Percentiles rank a stretch among this genome's conserved stretches.
phyloP scores from a whole-genome alignment of 2,888 invertebrate genomes.

The Cosmorhoe ocellata region DNA sequence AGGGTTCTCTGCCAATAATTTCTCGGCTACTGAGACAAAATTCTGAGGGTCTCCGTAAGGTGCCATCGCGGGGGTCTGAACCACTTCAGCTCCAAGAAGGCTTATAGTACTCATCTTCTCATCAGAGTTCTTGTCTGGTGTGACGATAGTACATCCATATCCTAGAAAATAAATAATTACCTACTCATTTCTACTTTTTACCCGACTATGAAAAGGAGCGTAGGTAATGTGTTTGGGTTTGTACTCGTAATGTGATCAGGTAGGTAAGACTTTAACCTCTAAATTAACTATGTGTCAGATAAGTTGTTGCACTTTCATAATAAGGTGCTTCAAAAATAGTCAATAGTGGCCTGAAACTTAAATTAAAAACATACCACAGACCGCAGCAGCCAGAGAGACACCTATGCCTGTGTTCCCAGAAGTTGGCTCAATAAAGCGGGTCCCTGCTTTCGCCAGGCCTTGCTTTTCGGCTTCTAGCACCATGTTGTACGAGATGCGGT shows the following conservation, averaged over 20 bases:
- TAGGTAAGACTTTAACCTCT: too few species aligned
- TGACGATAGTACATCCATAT: conserved; percentile 96
- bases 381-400: conserved; percentile 93
- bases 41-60: conserved; percentile 84
- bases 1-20: conserved; percentile 89
- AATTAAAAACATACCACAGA: conserved; percentile 66
- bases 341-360: too few species aligned
- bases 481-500: conserved; percentile 95
- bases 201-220: too few species aligned
- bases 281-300: too few species aligned
- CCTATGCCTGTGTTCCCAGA: conserved; percentile 94
- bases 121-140: conserved; percentile 98
- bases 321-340: too few species aligned
- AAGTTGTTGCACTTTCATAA: too few species aligned
- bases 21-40: conserved; percentile 91
- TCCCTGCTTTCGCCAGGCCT: conserved; percentile 91
- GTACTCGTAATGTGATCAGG: too few species aligned
- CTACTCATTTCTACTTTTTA: too few species aligned
- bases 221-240: too few species aligned
- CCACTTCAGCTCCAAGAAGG: conserved; percentile 94
- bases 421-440: conserved; percentile 94
- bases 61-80: conserved; percentile 86
- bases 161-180: conserved; percentile 59
- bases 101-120: conserved; percentile 94
- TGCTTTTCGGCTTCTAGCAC: conserved; percentile 93